Evolutionary conservation across 1,140 invertebrate species (phyloP).

Genomic region (Eueides isabella): DNA sequence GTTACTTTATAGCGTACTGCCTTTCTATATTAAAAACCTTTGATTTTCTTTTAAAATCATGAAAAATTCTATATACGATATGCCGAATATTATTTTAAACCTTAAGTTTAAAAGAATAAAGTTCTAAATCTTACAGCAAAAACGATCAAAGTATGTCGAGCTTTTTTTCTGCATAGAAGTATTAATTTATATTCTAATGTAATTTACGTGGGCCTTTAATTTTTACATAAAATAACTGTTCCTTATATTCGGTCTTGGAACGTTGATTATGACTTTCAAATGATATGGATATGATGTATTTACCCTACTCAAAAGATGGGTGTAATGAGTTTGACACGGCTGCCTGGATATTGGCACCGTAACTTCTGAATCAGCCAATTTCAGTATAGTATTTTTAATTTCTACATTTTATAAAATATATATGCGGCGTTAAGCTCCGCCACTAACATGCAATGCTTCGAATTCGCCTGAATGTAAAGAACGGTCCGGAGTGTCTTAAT

Average conservation of each 20-base stretch:
- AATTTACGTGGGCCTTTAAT: constrained; percentile 72
- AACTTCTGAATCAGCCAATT: no score
- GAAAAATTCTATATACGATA: constrained; percentile 17
- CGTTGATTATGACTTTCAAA: not conserved
- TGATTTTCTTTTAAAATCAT: constrained; percentile 47
- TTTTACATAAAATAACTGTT: constrained; percentile 42
- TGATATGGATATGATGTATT: not conserved
- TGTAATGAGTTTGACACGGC: no score
- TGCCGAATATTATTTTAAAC: constrained; percentile 10
- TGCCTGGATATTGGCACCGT: no score
- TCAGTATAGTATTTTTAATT: no score
- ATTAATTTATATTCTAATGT: constrained; percentile 81
- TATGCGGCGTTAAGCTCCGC: no score
- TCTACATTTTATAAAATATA: no score
- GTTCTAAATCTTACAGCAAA: constrained; percentile 20
- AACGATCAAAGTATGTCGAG: constrained; percentile 43
- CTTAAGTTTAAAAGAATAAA: constrained; percentile 26
- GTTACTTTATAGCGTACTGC: constrained; percentile 28
- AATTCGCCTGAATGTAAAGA: no score
- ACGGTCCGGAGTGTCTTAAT: no score
- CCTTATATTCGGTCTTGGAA: not conserved
- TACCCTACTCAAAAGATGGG: no score
- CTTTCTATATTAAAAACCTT: constrained; percentile 39
- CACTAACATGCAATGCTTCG: no score
- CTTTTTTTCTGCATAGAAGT: constrained; percentile 63